Evolutionary conservation across 2,797 vertebrate genomes (phyloP).

Genomic region (Cetoscarus ocellatus): DNA sequence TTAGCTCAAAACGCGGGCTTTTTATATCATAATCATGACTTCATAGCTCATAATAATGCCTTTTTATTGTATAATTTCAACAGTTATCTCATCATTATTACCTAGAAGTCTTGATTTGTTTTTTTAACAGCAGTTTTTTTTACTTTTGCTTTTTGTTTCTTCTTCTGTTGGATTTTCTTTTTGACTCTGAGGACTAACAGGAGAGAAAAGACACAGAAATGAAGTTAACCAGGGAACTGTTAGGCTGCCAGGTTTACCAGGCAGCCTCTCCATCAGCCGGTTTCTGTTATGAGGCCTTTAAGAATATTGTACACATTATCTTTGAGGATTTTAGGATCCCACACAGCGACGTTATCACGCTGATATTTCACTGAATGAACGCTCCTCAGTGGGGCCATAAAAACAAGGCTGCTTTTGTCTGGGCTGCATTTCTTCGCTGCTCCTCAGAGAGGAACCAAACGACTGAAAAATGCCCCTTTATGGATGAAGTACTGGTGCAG

Average conservation of each 20-base stretch:
- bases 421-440: conserved; percentile 13
- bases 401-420: conserved; percentile 17
- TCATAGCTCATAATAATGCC: too few relatives aligned
- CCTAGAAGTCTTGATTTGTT: too few relatives aligned
- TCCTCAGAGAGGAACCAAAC: conserved; percentile 5
- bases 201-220: conserved; percentile 8
- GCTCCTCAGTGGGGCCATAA: conserved; percentile 29
- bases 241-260: not conserved
- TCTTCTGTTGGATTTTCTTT: too few relatives aligned
- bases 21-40: too few relatives aligned
- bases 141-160: too few relatives aligned
- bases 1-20: too few relatives aligned
- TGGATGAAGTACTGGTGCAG: not conserved
- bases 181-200: not conserved
- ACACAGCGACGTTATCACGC: not conserved
- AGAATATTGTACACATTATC: conserved; percentile 24
- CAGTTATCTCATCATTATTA: too few relatives aligned
- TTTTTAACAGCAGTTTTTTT: too few relatives aligned
- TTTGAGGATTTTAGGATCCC: conserved; percentile 1
- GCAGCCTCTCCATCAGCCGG: conserved; percentile 7
- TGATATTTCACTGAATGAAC: conserved; percentile 21
- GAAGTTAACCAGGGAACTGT: not conserved
- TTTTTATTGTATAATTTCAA: too few relatives aligned
- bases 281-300: conserved; percentile 22
- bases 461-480: not conserved